Percentiles rank a stretch among this genome's conserved stretches.
Conservation (phyloP, 2,797 vertebrate species). For the Craterocephalus amniculus region DNA sequence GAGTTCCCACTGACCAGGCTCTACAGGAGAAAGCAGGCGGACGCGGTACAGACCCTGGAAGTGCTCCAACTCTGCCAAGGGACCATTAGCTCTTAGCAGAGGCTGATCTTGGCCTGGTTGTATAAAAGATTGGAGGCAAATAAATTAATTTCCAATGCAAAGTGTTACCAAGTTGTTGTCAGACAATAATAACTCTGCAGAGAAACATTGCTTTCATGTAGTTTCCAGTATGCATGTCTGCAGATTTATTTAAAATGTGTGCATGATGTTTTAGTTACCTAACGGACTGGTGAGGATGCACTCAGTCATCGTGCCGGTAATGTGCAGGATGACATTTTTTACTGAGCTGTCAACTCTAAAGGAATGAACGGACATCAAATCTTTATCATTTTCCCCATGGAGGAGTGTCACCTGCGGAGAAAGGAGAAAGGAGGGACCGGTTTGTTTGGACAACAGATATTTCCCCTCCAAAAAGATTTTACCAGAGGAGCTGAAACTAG, state of each 20-base stretch:
- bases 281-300: slow-evolving; percentile 81
- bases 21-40: slow-evolving; percentile 75
- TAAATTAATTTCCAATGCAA: background rate
- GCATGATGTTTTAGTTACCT: slow-evolving; percentile 64
- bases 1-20: slow-evolving; percentile 84
- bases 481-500: background rate
- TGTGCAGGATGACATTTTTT: slow-evolving; percentile 77
- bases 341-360: slow-evolving; percentile 87
- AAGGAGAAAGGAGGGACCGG: background rate
- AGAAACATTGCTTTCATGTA: background rate
- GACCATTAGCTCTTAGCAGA: slow-evolving; percentile 61
- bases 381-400: slow-evolving; percentile 73
- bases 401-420: slow-evolving; percentile 85
- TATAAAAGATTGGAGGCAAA: background rate
- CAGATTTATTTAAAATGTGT: background rate
- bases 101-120: slow-evolving; percentile 73
- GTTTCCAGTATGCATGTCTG: too few relatives aligned
- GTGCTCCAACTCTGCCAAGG: slow-evolving; percentile 70
- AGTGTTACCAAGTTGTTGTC: too few relatives aligned
- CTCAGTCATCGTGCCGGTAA: slow-evolving; percentile 78
- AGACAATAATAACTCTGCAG: background rate
- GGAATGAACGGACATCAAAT: slow-evolving; percentile 49
- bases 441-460: background rate
- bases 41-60: slow-evolving; percentile 84
- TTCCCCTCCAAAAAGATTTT: background rate